phyloP scores from a whole-genome alignment of 1,140 invertebrate species.

The Archegozetes longisetosus region DNA sequence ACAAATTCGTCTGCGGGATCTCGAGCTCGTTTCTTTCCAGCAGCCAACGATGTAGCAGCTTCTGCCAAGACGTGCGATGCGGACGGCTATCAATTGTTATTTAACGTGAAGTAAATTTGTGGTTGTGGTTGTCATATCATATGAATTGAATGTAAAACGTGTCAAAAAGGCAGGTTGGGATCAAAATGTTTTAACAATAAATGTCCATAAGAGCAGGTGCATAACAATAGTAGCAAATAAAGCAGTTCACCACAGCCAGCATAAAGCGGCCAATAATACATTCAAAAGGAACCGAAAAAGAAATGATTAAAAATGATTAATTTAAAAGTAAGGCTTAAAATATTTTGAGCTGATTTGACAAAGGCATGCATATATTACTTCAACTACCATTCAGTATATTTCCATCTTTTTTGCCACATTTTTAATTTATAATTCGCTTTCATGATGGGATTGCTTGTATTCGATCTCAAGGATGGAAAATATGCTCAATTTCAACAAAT shows the following conservation, averaged over 20 bases:
- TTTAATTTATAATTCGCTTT: no score
- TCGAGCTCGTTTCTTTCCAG: conserved; percentile 65
- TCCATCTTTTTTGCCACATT: background rate
- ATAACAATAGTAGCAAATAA: background rate
- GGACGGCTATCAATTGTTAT: background rate
- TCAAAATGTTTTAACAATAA: background rate
- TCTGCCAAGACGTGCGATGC: background rate
- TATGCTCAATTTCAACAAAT: no score
- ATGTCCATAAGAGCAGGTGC: background rate
- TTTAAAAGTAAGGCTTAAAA: background rate
- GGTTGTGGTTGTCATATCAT: background rate
- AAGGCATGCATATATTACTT: background rate
- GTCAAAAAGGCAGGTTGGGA: background rate
- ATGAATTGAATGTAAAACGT: background rate
- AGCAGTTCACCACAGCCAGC: background rate
- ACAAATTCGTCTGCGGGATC: conserved; percentile 67
- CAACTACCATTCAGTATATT: background rate
- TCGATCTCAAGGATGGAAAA: no score
- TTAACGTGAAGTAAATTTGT: background rate
- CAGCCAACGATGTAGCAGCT: background rate
- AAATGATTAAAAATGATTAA: background rate
- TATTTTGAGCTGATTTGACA: no score
- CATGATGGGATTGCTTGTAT: no score
- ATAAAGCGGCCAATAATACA: background rate
- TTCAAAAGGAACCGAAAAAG: background rate